phyloP scores from a whole-genome alignment of 2,888 invertebrate genomes.

The Aphodius sticticus region DNA sequence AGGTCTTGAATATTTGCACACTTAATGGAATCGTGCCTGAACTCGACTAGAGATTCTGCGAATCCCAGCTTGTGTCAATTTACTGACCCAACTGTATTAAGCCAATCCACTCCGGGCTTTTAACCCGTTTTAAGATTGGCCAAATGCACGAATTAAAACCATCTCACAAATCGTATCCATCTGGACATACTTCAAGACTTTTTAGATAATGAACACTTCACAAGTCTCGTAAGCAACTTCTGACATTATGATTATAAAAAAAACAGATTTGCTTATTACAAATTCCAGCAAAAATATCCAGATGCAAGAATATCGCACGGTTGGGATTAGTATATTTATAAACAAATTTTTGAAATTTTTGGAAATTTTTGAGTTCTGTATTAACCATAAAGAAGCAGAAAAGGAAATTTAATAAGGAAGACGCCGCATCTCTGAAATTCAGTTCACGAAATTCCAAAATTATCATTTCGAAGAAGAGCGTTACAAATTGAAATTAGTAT shows the following conservation, averaged over 20 bases:
- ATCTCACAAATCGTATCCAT: neutral
- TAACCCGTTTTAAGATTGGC: neutral
- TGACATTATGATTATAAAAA: neutral
- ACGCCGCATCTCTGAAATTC: too few relatives aligned
- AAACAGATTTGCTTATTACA: too few relatives aligned
- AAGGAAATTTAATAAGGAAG: too few relatives aligned
- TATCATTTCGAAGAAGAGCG: too few relatives aligned
- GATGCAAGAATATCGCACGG: too few relatives aligned
- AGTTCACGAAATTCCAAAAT: too few relatives aligned
- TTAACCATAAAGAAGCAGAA: too few relatives aligned
- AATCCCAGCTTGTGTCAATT: neutral
- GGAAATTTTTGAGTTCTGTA: too few relatives aligned
- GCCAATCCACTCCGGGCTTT: neutral
- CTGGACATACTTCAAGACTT: neutral
- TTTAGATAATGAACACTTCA: neutral
- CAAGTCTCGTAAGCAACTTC: neutral
- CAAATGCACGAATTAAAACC: neutral
- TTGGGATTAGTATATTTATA: too few relatives aligned
- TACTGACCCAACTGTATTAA: neutral
- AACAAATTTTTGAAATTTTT: too few relatives aligned
- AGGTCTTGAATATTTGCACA: conserved; percentile 4
- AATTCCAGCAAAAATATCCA: too few relatives aligned
- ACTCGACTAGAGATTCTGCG: neutral
- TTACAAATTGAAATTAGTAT: too few relatives aligned
- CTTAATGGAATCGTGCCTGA: neutral